Base-by-base conservation (phyloP, 2,113 vertebrate species). In the Hippocampus mohnikei region DNA sequence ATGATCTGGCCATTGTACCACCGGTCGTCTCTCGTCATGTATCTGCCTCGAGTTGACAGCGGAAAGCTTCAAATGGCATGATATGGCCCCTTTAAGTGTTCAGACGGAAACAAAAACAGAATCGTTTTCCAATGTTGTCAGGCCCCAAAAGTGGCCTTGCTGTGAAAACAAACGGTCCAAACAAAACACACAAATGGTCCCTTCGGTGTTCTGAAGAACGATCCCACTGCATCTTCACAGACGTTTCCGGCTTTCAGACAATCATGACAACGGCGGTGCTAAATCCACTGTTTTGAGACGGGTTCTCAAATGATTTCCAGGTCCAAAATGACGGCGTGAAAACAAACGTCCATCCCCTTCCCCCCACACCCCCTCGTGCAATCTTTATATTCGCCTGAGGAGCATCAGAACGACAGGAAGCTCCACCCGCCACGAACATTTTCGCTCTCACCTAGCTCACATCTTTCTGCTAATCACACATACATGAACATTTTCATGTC, bases 351-450 rank as follows among this genome's bases (percentile, higher is more conserved):
- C 46, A 18, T 3, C 2, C 13, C 15, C 15, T 0, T 0, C 52
- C 8, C 3, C 29, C 29, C 29, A 27, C 27, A 1, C 27, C 2
- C 9, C 20, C 23, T 3, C 23, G 16, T 18, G 9, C 60, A 62
- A 62, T 62, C 60, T 41, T 40, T 8, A n/a, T 9, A 62, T 62
- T 20, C 59, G 40, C 79, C 73, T 65, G 75, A 71, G 59, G 40
- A 84, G 66, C 73, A 79, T 70, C 73, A 81, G 70, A 75, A 83
- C 75, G 55, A 71, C 84, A 89, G 83, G 73, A 85, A 83, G 66
- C 82, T 73, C 71, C 83, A 77, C 82, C 83, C 74, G 72, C 75
- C 83, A 75, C 81, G 76, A 73, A 56, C 6, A 1, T 23, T 46
- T 61, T 67, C 64, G 66, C 83, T 75, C 60, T 69, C 72, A 75